Conservation (phyloP, 2,888 invertebrate species). For the Eupeodes latifasciatus region DNA sequence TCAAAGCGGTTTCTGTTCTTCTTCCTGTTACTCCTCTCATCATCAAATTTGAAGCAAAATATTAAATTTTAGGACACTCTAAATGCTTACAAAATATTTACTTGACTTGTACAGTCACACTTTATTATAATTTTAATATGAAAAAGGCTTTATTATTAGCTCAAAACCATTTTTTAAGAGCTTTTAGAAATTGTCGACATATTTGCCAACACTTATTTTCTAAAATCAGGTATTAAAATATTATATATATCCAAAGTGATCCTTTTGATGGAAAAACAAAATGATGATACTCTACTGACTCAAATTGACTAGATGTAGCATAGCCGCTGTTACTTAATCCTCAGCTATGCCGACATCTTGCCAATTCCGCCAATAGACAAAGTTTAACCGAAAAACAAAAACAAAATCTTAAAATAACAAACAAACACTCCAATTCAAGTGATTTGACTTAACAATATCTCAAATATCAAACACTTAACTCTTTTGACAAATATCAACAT, state of each 20-base stretch:
- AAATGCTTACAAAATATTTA: too few species aligned
- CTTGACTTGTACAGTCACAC: too few species aligned
- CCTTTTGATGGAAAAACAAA: neutral
- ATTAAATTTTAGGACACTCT: too few species aligned
- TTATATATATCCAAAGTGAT: slow-evolving; percentile 8
- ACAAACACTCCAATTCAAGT: slow-evolving; percentile 36
- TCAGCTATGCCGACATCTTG: slow-evolving; percentile 85
- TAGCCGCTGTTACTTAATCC: slow-evolving; percentile 82
- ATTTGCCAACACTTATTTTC: neutral
- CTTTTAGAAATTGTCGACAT: too few species aligned
- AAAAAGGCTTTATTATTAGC: too few species aligned
- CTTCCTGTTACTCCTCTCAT: too few species aligned
- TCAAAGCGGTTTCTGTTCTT: too few species aligned
- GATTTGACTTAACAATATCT: slow-evolving; percentile 29
- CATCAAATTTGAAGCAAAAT: too few species aligned
- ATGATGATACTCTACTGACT: slow-evolving; percentile 82
- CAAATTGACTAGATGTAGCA: slow-evolving; percentile 85
- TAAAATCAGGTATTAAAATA: neutral
- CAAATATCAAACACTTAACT: slow-evolving; percentile 32
- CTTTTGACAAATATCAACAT: slow-evolving; percentile 72
- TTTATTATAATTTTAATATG: too few species aligned
- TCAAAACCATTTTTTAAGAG: too few species aligned
- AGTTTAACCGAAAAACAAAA: neutral
- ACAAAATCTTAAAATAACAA: neutral
- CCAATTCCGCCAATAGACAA: slow-evolving; percentile 83